Base-by-base conservation (phyloP, 23 tunicate genomes). In the Phallusia fumigata region DNA sequence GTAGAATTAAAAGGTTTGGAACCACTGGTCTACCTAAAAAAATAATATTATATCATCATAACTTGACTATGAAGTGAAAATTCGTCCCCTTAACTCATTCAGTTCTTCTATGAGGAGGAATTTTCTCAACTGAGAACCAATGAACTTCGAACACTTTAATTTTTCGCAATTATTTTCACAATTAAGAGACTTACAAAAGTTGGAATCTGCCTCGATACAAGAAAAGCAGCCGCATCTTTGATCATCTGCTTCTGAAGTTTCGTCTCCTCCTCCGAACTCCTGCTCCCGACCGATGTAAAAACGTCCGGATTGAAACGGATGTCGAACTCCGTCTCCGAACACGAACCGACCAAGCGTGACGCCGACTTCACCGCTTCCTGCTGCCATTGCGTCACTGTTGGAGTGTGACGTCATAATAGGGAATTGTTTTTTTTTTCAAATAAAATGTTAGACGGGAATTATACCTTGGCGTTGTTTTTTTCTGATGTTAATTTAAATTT, bases 271-370 rank as follows among this genome's bases (percentile, higher is more conserved):
- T 74, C 81, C 24, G 85, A 18, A n/a, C 34, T 86, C 53, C 74
- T 79, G 21, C 80, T 83, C 16, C 90, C 84, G 19, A 36, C 86
- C 18, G 88, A 80, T 10, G 99, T 87, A 79, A 89, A 95, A 47
- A 95, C 36, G 80, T 95, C 99, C 65, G 95, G 95, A 53, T 95
- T 95, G 53, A 95, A 95, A 18, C 99, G 89, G 40, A 95, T 84
- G 64, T 95, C 99, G 76, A 95, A 90, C 50, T 95, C 99, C 12
- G 86, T 64, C 19, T 84, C 92, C 69, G 95, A 85, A 65, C 84
- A 83, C 15, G 95, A 90, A 31, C 99, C 99, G 12, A 93, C 99
- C 36, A 87, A 30, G 0, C 83, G 80, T 12, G 92, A 86, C 33
- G 96, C 92, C 49, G 79, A 74, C 51, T 78, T 69, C 53, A 89